Conservation (phyloP, 2,113 vertebrate species). For the Eptesicus fuscus region DNA sequence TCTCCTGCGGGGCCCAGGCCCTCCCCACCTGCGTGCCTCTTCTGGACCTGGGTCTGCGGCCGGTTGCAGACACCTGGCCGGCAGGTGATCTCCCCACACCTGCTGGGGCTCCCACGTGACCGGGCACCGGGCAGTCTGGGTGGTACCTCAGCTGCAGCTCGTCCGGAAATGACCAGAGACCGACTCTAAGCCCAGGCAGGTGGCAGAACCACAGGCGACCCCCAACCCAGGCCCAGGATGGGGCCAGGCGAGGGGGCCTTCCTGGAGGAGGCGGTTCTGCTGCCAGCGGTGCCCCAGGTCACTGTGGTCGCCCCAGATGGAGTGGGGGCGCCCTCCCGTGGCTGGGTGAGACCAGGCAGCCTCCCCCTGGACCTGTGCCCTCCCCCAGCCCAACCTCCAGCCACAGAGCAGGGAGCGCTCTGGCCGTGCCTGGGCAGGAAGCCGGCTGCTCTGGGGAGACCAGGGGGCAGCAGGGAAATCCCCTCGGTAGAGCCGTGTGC, state of each 20-base stretch:
- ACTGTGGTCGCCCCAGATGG: accelerated
- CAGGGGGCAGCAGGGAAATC: background rate
- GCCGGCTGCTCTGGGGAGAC: background rate
- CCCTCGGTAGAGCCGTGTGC: background rate
- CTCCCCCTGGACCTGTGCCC: background rate
- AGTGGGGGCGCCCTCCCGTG: too few species aligned
- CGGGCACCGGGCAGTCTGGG: background rate
- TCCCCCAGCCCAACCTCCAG: background rate
- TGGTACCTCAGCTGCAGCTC: background rate
- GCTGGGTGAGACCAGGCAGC: too few species aligned
- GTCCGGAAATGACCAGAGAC: background rate
- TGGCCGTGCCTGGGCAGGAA: background rate
- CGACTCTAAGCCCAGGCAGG: background rate
- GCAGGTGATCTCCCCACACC: background rate
- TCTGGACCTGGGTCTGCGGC: background rate
- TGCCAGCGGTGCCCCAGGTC: background rate
- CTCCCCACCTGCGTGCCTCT: accelerated
- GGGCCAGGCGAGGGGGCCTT: background rate
- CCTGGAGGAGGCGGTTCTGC: background rate
- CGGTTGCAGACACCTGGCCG: accelerated
- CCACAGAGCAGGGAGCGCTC: background rate
- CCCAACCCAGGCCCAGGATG: background rate
- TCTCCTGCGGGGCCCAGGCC: background rate
- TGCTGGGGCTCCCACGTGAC: background rate
- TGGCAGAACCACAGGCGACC: background rate